These are phyloP conservation scores for Circaetus gallicus DNA, from an alignment of 2,113 vertebrate species.

Conservation along the genomic window DNA sequence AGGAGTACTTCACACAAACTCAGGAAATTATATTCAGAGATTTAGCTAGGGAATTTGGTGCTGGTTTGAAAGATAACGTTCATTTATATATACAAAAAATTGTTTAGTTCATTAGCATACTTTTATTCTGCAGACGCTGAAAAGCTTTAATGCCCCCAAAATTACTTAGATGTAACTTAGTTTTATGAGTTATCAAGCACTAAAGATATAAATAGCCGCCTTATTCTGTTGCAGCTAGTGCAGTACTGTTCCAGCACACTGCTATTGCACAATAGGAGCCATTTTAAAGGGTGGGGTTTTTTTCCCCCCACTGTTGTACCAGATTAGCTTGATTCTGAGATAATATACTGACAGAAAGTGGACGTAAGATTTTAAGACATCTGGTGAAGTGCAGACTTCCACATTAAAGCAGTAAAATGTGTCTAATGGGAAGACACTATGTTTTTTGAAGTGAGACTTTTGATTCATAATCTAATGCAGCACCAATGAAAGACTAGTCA, in stretches of 20 bases:
- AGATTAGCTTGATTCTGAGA: conserved; percentile 31
- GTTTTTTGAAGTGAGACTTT: background rate
- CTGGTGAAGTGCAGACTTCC: background rate
- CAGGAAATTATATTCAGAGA: conserved; percentile 65
- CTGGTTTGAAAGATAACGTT: conserved; percentile 75
- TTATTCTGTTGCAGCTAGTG: conserved; percentile 30
- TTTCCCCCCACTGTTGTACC: background rate
- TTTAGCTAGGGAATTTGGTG: conserved; percentile 68
- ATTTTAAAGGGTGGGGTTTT: background rate
- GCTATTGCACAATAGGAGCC: conserved; percentile 22
- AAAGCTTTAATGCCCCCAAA: conserved; percentile 61
- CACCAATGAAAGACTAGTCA: background rate
- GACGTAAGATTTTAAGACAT: background rate
- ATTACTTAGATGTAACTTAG: conserved; percentile 52
- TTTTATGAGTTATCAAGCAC: conserved; percentile 64
- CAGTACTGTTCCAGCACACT: background rate
- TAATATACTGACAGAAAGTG: background rate
- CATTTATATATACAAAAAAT: conserved; percentile 60
- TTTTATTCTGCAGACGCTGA: conserved; percentile 60
- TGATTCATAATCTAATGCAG: background rate
- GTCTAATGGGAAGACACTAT: background rate
- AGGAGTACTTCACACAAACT: conserved; percentile 45
- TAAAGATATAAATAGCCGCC: conserved; percentile 54
- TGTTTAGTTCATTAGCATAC: conserved; percentile 68
- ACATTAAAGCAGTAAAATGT: conserved; percentile 46